These are phyloP conservation scores for Drosophila hamatofila DNA, from an alignment of 2,888 invertebrate species.

Conservation along the genomic window DNA sequence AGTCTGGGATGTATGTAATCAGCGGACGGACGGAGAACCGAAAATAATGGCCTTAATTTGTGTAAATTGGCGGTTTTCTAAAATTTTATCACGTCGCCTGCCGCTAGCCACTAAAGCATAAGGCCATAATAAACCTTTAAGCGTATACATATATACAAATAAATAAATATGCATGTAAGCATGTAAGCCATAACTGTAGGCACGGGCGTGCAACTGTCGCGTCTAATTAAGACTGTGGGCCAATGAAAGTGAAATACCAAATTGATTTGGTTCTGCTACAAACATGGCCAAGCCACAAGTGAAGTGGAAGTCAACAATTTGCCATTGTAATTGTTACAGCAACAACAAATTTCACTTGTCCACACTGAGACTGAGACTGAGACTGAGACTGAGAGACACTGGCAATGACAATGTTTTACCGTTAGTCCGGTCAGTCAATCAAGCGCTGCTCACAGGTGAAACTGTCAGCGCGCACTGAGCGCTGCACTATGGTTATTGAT, in stretches of 20 bases:
- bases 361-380: not conserved
- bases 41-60: slow-evolving; percentile 73
- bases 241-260: slow-evolving; percentile 76
- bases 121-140: slow-evolving; percentile 17
- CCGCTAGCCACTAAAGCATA: slow-evolving; percentile 44
- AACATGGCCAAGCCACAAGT: not conserved
- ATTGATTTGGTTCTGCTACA: slow-evolving; percentile 39
- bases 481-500: slow-evolving; percentile 59
- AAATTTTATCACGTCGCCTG: slow-evolving; percentile 79
- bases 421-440: slow-evolving; percentile 67
- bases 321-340: slow-evolving; percentile 49
- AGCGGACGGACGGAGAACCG: slow-evolving; percentile 38
- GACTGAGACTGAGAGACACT: slow-evolving; percentile 12
- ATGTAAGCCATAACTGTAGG: slow-evolving; percentile 30
- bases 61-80: slow-evolving; percentile 76
- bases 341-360: slow-evolving; percentile 69
- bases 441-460: slow-evolving; percentile 53
- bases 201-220: slow-evolving; percentile 10
- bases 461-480: slow-evolving; percentile 30
- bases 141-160: not conserved
- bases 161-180: not conserved
- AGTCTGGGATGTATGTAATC: slow-evolving; percentile 50
- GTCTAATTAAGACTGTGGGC: slow-evolving; percentile 55
- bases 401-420: slow-evolving; percentile 65
- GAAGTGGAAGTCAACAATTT: slow-evolving; percentile 64